These are phyloP conservation scores for Epinotia bilunana DNA, from an alignment of 2,888 invertebrate genomes.

Conservation along the genomic window DNA sequence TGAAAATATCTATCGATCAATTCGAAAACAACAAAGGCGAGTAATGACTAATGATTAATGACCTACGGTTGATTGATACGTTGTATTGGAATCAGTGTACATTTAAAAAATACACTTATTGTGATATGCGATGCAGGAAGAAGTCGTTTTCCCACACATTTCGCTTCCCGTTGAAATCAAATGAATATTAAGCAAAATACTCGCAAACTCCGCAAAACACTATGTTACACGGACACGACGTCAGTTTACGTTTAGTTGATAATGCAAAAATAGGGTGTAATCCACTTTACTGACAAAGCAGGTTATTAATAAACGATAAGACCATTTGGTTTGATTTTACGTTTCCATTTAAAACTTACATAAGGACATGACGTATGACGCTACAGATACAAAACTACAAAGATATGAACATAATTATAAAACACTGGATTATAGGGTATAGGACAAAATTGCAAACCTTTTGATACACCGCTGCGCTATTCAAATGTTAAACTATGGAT, in stretches of 20 bases:
- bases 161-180: not conserved
- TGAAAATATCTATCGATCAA: not conserved
- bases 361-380: not conserved
- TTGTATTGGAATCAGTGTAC: not conserved
- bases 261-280: not conserved
- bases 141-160: not conserved
- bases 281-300: not conserved
- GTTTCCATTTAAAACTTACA: not conserved
- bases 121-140: not conserved
- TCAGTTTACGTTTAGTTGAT: not conserved
- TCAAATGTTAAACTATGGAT: too few species aligned
- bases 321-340: not conserved
- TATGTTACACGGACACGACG: not conserved
- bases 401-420: not conserved
- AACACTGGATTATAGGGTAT: not conserved
- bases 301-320: not conserved
- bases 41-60: too few species aligned
- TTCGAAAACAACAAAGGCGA: not conserved
- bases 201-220: constrained; percentile 1
- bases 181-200: constrained; percentile 3
- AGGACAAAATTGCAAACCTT: not conserved
- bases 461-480: too few species aligned
- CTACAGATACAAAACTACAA: not conserved
- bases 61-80: too few species aligned
- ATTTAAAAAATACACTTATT: not conserved